Conservation (phyloP, 2,113 vertebrate genomes). For the Calyptommatus sinebrachiatus region DNA sequence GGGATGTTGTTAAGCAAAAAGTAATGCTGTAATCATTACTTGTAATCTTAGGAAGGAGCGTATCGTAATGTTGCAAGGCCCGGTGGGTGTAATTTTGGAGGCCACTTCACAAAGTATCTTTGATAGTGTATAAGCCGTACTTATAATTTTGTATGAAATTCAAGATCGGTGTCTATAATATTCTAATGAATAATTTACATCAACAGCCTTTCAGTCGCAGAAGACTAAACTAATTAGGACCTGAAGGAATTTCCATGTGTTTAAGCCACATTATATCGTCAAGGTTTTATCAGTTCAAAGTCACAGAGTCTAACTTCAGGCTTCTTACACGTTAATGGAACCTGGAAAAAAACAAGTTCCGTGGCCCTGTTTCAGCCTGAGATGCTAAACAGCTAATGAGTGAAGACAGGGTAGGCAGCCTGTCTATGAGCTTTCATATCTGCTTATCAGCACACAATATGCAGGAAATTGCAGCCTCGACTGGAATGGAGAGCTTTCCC, state of each 20-base stretch:
- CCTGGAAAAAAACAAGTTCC: slow-evolving; percentile 59
- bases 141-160: slow-evolving; percentile 70
- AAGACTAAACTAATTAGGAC: slow-evolving; percentile 75
- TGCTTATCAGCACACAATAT: background rate
- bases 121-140: slow-evolving; percentile 60
- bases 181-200: slow-evolving; percentile 75
- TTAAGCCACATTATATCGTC: slow-evolving; percentile 69
- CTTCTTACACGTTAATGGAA: slow-evolving; percentile 58
- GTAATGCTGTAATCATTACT: slow-evolving; percentile 49
- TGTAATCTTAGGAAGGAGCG: slow-evolving; percentile 48
- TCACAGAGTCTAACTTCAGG: slow-evolving; percentile 56
- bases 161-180: slow-evolving; percentile 70
- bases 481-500: background rate
- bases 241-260: slow-evolving; percentile 72
- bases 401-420: fast-evolving
- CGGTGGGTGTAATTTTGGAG: slow-evolving; percentile 55
- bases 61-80: background rate
- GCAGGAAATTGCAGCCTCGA: background rate
- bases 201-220: slow-evolving; percentile 71
- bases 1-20: slow-evolving; percentile 56
- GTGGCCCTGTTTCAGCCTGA: slow-evolving; percentile 45
- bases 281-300: slow-evolving; percentile 71
- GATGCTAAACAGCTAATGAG: slow-evolving; percentile 36
- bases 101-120: slow-evolving; percentile 62
- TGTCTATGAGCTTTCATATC: background rate